Base-by-base conservation (phyloP, 2,113 vertebrate species). In the Pangasianodon hypophthalmus region DNA sequence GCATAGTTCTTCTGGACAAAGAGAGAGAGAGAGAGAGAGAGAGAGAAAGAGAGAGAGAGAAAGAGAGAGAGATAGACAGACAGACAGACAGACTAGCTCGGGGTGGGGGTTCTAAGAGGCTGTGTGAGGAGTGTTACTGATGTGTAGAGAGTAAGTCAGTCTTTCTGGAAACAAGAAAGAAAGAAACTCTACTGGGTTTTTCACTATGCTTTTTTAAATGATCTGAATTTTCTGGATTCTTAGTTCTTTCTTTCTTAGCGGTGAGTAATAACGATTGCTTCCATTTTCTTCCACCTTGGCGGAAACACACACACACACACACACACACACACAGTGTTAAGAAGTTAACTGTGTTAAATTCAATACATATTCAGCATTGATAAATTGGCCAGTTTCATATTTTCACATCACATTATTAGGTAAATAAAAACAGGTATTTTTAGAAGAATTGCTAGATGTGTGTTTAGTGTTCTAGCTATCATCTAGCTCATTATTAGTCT, bases 161-260 rank as follows among this genome's bases (percentile, higher is more conserved):
- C 18, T 50, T 69, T 69, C 50, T 62, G 3, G 67, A 87, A 19
- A 41, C 56, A 37, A 37, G 37, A 37, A 37, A 37, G 37, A 37
- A 37, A 37, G n/a, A n/a, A n/a, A n/a, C n/a, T 46, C n/a, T 54
- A n/a, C 77, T 32, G 64, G 29, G 44, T 82, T 82, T 90, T 60
- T 50, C 50, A 18, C 26, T 29, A 41, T 21, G 29, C 90, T 93
- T 87, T 93, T 87, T 85, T 87, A 88, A 52, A 81, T 6, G 1
- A 56, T 19, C 16, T 32, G 19, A 54, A 32, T 19, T 21, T 82
- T 77, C 6, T 79, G 69, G 69, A 87, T 79, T 46, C 32, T 52
- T 10, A 8, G 58, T 41, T 87, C 14, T 3, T 13, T 46, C 24
- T 60, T 77, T 75, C 2, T 41, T 75, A 10, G 41, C 24, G 73